These are phyloP conservation scores for Meloe dianella DNA, from an alignment of 2,888 invertebrate species.

Conservation along the genomic window DNA sequence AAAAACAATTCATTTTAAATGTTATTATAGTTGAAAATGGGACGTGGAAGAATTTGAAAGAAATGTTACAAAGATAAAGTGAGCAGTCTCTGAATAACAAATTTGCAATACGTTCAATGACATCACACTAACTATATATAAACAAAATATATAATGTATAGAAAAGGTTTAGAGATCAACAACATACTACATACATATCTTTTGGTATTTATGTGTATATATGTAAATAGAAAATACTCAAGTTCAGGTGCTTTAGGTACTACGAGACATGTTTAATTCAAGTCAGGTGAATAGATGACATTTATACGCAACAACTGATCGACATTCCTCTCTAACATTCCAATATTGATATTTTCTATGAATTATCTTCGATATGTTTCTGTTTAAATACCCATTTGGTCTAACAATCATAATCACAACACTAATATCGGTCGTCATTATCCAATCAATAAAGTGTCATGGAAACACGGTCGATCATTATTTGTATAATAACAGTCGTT, in stretches of 20 bases:
- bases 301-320: conserved; percentile 36
- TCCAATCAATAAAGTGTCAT: background rate
- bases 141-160: conserved; percentile 19
- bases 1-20: conserved; percentile 49
- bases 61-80: conserved; percentile 49
- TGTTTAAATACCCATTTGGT: background rate
- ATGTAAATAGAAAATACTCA: conserved; percentile 18
- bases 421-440: background rate
- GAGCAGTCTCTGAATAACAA: conserved; percentile 50
- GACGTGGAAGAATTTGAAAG: conserved; percentile 51
- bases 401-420: background rate
- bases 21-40: conserved; percentile 48
- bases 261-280: conserved; percentile 54
- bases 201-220: background rate
- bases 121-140: conserved; percentile 49
- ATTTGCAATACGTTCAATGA: conserved; percentile 56
- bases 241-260: conserved; percentile 51
- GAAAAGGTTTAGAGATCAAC: conserved; percentile 11
- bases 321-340: conserved; percentile 41
- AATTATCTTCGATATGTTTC: background rate
- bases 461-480: background rate
- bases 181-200: conserved; percentile 18
- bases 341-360: conserved; percentile 2
- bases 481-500: background rate
- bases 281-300: conserved; percentile 44